A percentile compares a stretch with the other conserved stretches of the same genome.
These are phyloP conservation scores for Eolophus roseicapilla DNA, from an alignment of 2,113 vertebrate genomes.

Conservation along the genomic window DNA sequence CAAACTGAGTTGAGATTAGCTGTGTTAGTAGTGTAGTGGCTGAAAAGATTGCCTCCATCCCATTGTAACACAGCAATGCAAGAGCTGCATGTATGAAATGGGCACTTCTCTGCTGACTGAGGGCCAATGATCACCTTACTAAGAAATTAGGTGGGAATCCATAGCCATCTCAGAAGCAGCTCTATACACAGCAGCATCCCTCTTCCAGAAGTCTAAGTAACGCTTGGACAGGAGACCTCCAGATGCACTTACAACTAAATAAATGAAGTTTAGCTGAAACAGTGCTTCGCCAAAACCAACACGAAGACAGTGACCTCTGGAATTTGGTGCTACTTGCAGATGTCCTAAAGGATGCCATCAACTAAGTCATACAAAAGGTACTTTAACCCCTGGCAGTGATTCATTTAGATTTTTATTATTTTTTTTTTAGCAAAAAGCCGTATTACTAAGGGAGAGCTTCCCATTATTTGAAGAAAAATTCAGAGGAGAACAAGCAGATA, in stretches of 20 bases:
- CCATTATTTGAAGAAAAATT: slow-evolving; percentile 69
- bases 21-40: not conserved
- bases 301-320: slow-evolving; percentile 33
- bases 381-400: slow-evolving; percentile 26
- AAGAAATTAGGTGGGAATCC: not conserved
- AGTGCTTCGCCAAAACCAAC: not conserved
- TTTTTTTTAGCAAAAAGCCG: not conserved
- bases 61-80: accelerated
- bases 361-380: slow-evolving; percentile 20
- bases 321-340: slow-evolving; percentile 40
- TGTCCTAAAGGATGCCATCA: slow-evolving; percentile 30
- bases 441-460: slow-evolving; percentile 27
- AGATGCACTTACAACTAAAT: not conserved
- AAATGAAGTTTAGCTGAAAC: not conserved
- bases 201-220: not conserved
- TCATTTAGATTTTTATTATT: not conserved
- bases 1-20: not conserved
- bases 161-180: not conserved
- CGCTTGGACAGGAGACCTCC: not conserved
- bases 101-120: not conserved
- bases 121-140: not conserved
- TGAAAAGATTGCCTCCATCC: not conserved
- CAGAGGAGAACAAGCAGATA: slow-evolving; percentile 48
- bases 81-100: not conserved
- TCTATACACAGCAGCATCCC: not conserved